Conservation (phyloP, 2,113 vertebrate genomes). For the Chaetorhynchus papuensis region DNA sequence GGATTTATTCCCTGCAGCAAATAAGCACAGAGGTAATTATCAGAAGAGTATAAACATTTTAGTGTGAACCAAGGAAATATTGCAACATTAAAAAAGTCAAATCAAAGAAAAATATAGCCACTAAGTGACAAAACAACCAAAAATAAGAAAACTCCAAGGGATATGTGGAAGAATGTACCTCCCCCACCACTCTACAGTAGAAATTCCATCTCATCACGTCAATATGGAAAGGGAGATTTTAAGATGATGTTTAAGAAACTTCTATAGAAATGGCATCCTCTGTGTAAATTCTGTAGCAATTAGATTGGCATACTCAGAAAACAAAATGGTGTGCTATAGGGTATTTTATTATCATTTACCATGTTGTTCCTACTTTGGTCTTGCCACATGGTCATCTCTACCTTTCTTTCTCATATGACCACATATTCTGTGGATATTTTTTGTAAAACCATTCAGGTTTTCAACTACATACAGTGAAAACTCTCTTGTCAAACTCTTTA, state of each 20-base stretch:
- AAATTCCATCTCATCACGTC: neutral
- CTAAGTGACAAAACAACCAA: neutral
- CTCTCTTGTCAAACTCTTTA: neutral
- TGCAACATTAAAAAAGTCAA: neutral
- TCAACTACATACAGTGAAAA: neutral
- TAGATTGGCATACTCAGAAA: neutral
- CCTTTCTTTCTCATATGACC: neutral
- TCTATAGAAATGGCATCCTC: neutral
- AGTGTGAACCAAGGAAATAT: neutral
- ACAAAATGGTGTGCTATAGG: neutral
- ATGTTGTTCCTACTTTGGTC: neutral
- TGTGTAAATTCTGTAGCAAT: neutral
- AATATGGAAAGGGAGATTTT: neutral
- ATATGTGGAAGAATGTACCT: neutral
- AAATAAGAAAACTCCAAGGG: neutral
- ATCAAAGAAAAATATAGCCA: neutral
- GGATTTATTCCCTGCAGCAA: neutral
- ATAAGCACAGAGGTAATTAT: neutral
- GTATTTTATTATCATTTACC: neutral
- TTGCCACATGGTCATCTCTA: neutral
- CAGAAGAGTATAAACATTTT: neutral
- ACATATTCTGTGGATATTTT: neutral
- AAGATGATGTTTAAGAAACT: neutral
- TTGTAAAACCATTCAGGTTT: neutral
- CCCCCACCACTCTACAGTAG: neutral